Conservation (phyloP, 2,888 invertebrate genomes). For the Pharmacophagus antenor region DNA sequence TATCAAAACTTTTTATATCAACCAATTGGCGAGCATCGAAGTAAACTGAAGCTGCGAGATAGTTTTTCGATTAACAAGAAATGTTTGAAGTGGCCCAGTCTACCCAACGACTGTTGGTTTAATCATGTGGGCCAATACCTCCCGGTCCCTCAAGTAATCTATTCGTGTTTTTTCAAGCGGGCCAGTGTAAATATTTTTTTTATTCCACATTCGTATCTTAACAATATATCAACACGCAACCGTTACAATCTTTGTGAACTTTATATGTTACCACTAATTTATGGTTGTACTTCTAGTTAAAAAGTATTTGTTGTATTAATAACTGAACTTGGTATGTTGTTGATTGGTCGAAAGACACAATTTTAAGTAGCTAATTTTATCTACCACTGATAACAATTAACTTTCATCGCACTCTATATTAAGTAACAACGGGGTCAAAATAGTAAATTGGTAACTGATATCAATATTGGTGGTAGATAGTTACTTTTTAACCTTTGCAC, state of each 20-base stretch:
- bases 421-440: no score
- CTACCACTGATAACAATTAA: no score
- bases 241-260: not conserved
- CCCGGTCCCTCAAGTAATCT: constrained; percentile 28
- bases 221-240: constrained; percentile 1
- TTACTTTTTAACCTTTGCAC: no score
- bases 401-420: no score
- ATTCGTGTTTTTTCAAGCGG: constrained; percentile 19
- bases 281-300: not conserved
- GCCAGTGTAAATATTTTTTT: constrained; percentile 21
- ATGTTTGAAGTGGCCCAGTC: constrained; percentile 28
- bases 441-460: no score
- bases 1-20: not conserved
- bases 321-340: not conserved
- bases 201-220: constrained; percentile 9
- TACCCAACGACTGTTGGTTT: constrained; percentile 27
- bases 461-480: no score
- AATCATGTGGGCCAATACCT: constrained; percentile 29
- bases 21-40: constrained; percentile 11
- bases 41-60: constrained; percentile 23
- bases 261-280: not conserved
- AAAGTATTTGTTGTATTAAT: not conserved
- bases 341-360: not conserved
- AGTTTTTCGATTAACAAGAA: constrained; percentile 32
- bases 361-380: no score